Evolutionary conservation across 2,113 vertebrate species (phyloP).

Genomic region (Rynchops niger): DNA sequence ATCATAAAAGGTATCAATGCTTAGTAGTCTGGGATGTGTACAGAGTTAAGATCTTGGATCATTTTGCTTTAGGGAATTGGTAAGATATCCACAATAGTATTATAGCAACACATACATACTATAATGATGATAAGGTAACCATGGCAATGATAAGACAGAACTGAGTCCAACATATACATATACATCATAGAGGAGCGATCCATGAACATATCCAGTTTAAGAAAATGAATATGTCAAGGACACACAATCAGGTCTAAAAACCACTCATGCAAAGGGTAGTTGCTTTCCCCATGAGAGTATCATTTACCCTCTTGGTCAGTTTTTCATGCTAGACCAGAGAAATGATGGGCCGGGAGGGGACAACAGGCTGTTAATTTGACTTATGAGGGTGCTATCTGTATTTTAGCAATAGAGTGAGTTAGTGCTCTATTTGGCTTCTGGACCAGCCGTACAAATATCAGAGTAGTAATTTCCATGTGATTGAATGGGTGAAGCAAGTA

Average conservation of each 20-base stretch:
- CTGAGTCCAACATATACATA: not conserved
- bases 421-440: not conserved
- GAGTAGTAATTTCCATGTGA: not conserved
- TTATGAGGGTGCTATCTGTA: not conserved
- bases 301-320: not conserved
- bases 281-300: not conserved
- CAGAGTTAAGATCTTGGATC: not conserved
- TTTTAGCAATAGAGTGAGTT: not conserved
- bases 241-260: not conserved
- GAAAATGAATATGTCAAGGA: not conserved
- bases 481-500: not conserved
- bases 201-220: not conserved
- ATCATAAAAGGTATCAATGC: not conserved
- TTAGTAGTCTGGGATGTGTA: not conserved
- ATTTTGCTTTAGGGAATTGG: slow-evolving; percentile 3
- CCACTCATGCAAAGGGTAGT: not conserved
- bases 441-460: not conserved
- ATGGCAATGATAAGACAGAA: slow-evolving; percentile 36
- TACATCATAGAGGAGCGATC: not conserved
- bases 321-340: not conserved
- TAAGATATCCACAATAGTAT: not conserved
- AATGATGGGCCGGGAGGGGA: not conserved
- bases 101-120: not conserved
- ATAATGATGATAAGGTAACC: slow-evolving; percentile 47
- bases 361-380: not conserved